phyloP scores from a whole-genome alignment of 2,888 invertebrate species.

The Philereme vetulata region DNA sequence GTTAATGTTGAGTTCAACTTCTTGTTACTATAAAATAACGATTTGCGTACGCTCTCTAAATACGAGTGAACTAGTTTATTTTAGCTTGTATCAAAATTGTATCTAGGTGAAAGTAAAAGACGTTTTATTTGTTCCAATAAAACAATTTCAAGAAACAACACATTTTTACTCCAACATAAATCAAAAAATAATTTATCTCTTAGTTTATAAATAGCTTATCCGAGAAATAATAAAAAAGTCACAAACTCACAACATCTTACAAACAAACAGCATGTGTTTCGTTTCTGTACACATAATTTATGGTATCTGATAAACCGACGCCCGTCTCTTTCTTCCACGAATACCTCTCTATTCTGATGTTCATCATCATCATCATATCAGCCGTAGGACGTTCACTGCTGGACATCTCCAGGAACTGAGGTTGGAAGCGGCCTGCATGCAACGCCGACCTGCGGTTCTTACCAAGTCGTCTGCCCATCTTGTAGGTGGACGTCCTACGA shows the following conservation, averaged over 20 bases:
- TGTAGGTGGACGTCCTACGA: no score
- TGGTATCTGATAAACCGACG: not conserved
- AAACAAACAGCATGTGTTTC: constrained; percentile 14
- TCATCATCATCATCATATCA: no score
- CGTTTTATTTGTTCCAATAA: constrained; percentile 22
- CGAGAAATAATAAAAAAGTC: constrained; percentile 27
- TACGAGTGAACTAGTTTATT: not conserved
- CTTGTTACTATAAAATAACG: no score
- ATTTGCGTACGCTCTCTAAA: not conserved
- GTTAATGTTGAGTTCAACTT: no score
- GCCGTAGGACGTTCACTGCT: no score
- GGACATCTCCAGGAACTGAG: no score
- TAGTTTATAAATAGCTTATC: constrained; percentile 24
- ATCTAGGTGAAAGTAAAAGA: constrained; percentile 18
- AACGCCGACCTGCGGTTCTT: no score
- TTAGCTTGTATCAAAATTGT: not conserved
- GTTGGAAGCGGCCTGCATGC: no score
- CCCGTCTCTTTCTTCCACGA: constrained; percentile 1
- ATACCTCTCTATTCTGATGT: no score
- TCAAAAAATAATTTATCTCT: constrained; percentile 36
- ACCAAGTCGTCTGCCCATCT: no score
- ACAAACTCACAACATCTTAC: constrained; percentile 12
- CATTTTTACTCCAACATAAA: constrained; percentile 33
- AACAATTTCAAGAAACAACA: constrained; percentile 24
- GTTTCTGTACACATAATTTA: constrained; percentile 4